phyloP scores from a whole-genome alignment of 2,113 vertebrate species.

The Sciurus niger region DNA sequence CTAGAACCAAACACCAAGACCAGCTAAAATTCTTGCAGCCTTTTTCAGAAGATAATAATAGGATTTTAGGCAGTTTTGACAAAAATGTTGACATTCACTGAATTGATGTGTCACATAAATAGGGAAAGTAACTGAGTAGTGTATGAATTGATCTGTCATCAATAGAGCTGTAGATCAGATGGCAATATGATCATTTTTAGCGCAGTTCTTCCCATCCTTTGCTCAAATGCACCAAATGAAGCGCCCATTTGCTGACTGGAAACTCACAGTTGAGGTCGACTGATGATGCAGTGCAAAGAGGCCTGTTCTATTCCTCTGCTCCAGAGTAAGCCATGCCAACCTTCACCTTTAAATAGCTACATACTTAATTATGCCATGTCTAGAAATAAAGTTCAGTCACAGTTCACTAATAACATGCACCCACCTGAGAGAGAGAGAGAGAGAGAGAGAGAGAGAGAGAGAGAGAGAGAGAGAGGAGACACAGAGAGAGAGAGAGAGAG shows the following conservation, averaged over 20 bases:
- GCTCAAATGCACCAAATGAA: conserved; percentile 86
- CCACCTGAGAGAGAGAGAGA: neutral
- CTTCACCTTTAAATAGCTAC: conserved; percentile 88
- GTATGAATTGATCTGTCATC: conserved; percentile 81
- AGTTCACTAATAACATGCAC: conserved; percentile 82
- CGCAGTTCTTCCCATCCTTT: conserved; percentile 83
- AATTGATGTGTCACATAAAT: conserved; percentile 62
- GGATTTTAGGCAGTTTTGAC: conserved; percentile 45
- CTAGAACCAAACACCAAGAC: neutral
- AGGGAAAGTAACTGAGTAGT: conserved; percentile 74
- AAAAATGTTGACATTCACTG: conserved; percentile 74
- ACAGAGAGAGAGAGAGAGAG: neutral
- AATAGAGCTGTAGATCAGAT: conserved; percentile 87
- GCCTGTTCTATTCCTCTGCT: conserved; percentile 90
- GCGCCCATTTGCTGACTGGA: conserved; percentile 90
- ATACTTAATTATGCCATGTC: conserved; percentile 87
- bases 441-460: neutral
- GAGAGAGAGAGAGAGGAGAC: neutral
- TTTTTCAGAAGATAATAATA: conserved; percentile 22
- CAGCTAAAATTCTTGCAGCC: neutral
- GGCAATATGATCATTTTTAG: conserved; percentile 84
- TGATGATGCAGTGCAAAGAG: conserved; percentile 91
- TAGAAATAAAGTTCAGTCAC: conserved; percentile 87
- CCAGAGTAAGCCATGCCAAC: conserved; percentile 85
- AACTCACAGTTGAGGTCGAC: conserved; percentile 91